Conservation (phyloP, 2,888 invertebrate genomes). For the Mythimna lalbum region DNA sequence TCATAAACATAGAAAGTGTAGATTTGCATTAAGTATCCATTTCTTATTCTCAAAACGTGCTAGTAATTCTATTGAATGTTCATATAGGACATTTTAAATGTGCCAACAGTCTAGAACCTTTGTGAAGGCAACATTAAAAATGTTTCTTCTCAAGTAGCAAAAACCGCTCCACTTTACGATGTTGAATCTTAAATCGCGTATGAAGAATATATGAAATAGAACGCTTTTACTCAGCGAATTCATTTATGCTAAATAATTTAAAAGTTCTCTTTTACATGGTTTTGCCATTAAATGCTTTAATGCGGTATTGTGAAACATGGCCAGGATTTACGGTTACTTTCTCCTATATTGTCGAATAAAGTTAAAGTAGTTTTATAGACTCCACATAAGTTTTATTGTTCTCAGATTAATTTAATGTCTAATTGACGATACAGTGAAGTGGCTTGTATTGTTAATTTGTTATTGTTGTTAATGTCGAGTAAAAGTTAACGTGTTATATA, state of each 20-base stretch:
- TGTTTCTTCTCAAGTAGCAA: slow-evolving; percentile 28
- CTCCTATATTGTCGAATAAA: not conserved
- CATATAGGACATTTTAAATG: slow-evolving; percentile 1
- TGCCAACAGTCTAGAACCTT: slow-evolving; percentile 3
- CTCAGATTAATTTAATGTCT: slow-evolving; percentile 11
- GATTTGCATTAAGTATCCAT: not conserved
- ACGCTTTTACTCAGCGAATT: slow-evolving; percentile 37
- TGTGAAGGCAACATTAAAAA: slow-evolving; percentile 20
- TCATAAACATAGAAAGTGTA: not conserved
- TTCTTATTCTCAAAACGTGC: not conserved
- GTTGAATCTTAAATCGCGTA: slow-evolving; percentile 44
- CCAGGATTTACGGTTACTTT: slow-evolving; percentile 15
- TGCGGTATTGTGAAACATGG: slow-evolving; percentile 1
- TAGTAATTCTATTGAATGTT: not conserved
- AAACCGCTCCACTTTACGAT: slow-evolving; percentile 38
- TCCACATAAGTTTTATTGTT: not conserved
- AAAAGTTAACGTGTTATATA: slow-evolving; percentile 46
- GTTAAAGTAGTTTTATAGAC: slow-evolving; percentile 29
- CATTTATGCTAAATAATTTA: slow-evolving; percentile 31
- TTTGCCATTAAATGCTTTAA: slow-evolving; percentile 33
- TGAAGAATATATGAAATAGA: slow-evolving; percentile 39
- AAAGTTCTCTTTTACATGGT: slow-evolving; percentile 21
- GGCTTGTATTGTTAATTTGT: slow-evolving; percentile 22
- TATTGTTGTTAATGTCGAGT: slow-evolving; percentile 44
- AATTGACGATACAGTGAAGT: slow-evolving; percentile 22